Percentiles rank a stretch among this genome's conserved stretches.
Conservation (phyloP, 37 sponge, comb jelly and placozoan species). For the Oopsacas minuta region DNA sequence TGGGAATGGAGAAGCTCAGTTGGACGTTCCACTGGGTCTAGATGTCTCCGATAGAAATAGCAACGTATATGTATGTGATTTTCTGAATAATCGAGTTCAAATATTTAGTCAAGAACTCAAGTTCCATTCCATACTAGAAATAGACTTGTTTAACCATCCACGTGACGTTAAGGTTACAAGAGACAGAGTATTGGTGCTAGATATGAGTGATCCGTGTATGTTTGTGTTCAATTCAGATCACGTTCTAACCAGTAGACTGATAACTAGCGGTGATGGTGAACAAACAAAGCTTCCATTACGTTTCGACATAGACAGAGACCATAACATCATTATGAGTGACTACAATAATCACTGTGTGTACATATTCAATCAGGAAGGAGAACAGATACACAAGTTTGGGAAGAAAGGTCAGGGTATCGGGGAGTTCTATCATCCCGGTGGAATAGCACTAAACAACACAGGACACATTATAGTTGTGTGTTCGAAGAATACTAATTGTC, state of each 20-base stretch:
- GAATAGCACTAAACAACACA: slow-evolving; percentile 10
- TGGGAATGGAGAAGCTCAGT: slow-evolving; percentile 8
- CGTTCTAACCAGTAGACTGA: slow-evolving; percentile 15
- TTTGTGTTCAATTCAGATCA: slow-evolving; percentile 12
- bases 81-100: neutral
- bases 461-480: neutral
- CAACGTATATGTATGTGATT: neutral
- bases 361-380: slow-evolving; percentile 10
- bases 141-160: neutral
- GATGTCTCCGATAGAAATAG: slow-evolving; percentile 6
- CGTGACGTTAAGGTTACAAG: neutral
- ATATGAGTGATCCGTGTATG: slow-evolving; percentile 1
- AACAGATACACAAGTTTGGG: neutral
- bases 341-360: slow-evolving; percentile 13
- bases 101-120: neutral
- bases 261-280: neutral
- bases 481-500: slow-evolving; percentile 4
- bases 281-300: neutral
- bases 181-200: slow-evolving; percentile 19
- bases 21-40: neutral
- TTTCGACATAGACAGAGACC: slow-evolving; percentile 17
- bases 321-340: slow-evolving; percentile 18
- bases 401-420: slow-evolving; percentile 13
- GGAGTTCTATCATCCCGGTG: neutral
- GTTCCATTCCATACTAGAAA: slow-evolving; percentile 18